Percentiles rank a stretch among this genome's conserved stretches.
phyloP scores from a whole-genome alignment of 2,888 invertebrate species.

The Plagiodera versicolora region DNA sequence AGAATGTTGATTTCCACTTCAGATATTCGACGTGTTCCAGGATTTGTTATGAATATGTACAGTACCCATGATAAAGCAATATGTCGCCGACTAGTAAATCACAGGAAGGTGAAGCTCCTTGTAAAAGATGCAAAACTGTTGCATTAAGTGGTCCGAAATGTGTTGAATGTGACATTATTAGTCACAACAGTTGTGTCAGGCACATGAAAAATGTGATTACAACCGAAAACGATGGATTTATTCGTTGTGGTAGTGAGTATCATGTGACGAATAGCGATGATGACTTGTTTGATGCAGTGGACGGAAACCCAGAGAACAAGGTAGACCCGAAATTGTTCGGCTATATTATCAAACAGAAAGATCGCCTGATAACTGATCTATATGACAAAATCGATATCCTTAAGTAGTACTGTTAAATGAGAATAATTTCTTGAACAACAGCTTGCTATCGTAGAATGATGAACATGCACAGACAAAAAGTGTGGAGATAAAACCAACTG shows the following conservation, averaged over 20 bases:
- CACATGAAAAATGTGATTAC: neutral
- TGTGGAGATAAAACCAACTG: neutral
- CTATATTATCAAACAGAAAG: constrained; percentile 4
- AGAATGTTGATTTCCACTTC: too few species aligned
- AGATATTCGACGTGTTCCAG: too few species aligned
- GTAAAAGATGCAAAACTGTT: neutral
- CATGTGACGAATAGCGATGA: neutral
- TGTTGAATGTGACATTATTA: neutral
- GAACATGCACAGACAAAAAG: neutral
- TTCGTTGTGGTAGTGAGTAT: neutral
- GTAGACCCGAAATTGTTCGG: constrained; percentile 3
- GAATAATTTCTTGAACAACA: neutral
- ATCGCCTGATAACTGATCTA: neutral
- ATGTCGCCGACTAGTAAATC: neutral
- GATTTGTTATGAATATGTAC: too few species aligned
- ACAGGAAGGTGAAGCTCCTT: neutral
- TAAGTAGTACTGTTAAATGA: neutral
- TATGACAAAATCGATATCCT: constrained; percentile 2
- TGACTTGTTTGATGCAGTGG: neutral
- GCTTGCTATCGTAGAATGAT: neutral
- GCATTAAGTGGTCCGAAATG: neutral
- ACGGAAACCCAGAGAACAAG: neutral
- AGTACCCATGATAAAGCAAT: too few species aligned
- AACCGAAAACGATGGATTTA: neutral
- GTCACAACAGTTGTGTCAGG: neutral